phyloP scores from a whole-genome alignment of 2,113 vertebrate genomes.

The Oreocharis arfaki region DNA sequence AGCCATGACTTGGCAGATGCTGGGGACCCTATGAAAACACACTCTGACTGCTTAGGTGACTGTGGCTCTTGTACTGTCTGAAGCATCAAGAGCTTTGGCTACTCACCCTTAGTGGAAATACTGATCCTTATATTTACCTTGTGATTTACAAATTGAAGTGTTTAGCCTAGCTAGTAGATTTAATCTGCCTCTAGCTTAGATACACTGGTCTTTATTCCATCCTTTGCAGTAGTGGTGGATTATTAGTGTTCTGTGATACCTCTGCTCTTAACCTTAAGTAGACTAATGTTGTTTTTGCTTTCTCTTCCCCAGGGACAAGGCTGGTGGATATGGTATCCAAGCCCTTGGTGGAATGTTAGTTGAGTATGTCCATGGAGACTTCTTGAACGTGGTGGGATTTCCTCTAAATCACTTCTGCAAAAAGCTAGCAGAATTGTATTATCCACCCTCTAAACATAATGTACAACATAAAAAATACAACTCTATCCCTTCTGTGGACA shows the following conservation, averaged over 20 bases:
- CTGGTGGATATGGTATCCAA: constrained; percentile 96
- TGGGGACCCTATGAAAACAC: neutral
- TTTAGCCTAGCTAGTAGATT: neutral
- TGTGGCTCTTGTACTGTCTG: neutral
- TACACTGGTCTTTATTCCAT: neutral
- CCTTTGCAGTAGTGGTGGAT: neutral
- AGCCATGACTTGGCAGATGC: neutral
- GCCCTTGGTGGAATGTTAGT: constrained; percentile 94
- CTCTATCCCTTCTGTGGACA: constrained; percentile 58
- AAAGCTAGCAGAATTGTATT: constrained; percentile 78
- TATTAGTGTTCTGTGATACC: neutral
- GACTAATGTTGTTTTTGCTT: neutral
- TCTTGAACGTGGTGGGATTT: constrained; percentile 93
- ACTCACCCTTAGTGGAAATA: neutral
- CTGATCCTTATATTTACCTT: neutral
- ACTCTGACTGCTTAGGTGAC: neutral
- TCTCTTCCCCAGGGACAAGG: constrained; percentile 85
- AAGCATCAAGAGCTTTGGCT: neutral
- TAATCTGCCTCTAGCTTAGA: neutral
- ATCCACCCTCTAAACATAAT: neutral
- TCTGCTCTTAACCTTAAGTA: neutral
- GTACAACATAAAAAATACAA: neutral
- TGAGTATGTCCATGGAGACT: constrained; percentile 87
- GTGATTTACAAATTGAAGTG: neutral
- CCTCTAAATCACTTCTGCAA: constrained; percentile 95